Conservation (phyloP, 2,113 vertebrate genomes). For the Takifugu flavidus region DNA sequence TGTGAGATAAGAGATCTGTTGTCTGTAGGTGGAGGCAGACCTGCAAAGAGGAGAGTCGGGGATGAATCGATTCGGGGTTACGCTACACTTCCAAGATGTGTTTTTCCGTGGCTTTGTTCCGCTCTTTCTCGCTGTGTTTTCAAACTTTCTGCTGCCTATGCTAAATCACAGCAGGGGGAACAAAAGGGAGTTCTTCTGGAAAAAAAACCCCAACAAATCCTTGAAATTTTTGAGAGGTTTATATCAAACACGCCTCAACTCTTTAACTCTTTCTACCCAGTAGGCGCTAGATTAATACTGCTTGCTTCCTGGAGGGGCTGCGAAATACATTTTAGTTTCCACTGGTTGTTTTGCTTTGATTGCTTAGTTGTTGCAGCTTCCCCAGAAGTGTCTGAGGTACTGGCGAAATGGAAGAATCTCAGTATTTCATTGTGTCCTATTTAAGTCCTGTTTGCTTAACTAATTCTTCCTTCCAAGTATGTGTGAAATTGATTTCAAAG, state of each 20-base stretch:
- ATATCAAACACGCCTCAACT: slow-evolving; percentile 21
- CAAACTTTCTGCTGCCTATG: slow-evolving; percentile 26
- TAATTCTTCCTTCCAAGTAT: not conserved
- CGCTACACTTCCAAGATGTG: slow-evolving; percentile 35
- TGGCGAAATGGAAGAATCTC: no score
- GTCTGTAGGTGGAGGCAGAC: slow-evolving; percentile 50
- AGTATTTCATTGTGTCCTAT: slow-evolving; percentile 14
- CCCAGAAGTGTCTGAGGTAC: no score
- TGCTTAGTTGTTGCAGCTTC: slow-evolving; percentile 20
- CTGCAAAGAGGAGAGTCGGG: slow-evolving; percentile 27
- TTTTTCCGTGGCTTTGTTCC: slow-evolving; percentile 20
- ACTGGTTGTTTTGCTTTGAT: slow-evolving; percentile 24
- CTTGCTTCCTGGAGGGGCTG: slow-evolving; percentile 29
- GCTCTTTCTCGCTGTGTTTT: slow-evolving; percentile 21
- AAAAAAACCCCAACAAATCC: slow-evolving; percentile 4
- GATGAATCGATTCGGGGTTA: slow-evolving; percentile 44
- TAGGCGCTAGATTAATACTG: slow-evolving; percentile 27
- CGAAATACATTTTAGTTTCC: slow-evolving; percentile 20
- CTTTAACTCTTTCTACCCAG: slow-evolving; percentile 29
- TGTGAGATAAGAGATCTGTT: slow-evolving; percentile 53
- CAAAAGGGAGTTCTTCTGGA: slow-evolving; percentile 15
- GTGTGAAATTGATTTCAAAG: not conserved
- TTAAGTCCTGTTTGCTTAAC: slow-evolving; percentile 21
- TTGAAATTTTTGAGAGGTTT: slow-evolving; percentile 2
- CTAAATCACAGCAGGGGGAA: slow-evolving; percentile 25